Base-by-base conservation (phyloP, 2,113 vertebrate species). In the Neopipo cinnamomea region DNA sequence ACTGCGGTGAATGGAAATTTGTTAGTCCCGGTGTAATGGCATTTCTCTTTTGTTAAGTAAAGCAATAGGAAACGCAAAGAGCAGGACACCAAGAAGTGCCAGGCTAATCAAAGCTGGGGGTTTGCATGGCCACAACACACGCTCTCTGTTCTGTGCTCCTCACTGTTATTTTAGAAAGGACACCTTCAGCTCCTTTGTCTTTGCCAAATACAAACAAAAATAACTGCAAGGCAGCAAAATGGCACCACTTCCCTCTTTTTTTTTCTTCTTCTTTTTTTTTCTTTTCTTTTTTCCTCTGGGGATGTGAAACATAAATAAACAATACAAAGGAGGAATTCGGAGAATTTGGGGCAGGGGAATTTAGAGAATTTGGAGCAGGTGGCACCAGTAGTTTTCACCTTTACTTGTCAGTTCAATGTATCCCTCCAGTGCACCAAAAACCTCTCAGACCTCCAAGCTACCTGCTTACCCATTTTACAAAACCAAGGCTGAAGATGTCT, bases 231-330 rank as follows among this genome's bases (percentile, higher is more conserved):
- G 49, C 11, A 86, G 30, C 5, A 73, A 82, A 92, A 75, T 42
- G 18, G 22, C 33, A 41, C 4, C 0, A 0, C 7, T 21, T 20
- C 5, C 2, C 28, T 31, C 52, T 25, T 31, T 6, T 24, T 30
- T 14, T 21, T 44, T 10, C 15, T 27, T n/a, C n/a, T 13, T 12
- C 10, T 19, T 27, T 33, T 49, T 22, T 22, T 22, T 20, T 44
- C 6, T 9, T 4, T 23, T 49, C 13, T 12, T 47, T 23, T 53
- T 44, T 2, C 0, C 1, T 6, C 19, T 24, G 28, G 25, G 31
- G 15, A 39, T 39, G 10, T 68, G 49, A 78, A 79, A 68, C 6
- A 44, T 16, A 88, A 72, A 49, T 19, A 49, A 91, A 35, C 12
- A 75, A 20, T 18, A 28, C 5, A 70, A 10, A 44, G 6, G 19